These are phyloP conservation scores for Poeciliopsis occidentalis DNA, from an alignment of 2,113 vertebrate species.

Conservation along the genomic window DNA sequence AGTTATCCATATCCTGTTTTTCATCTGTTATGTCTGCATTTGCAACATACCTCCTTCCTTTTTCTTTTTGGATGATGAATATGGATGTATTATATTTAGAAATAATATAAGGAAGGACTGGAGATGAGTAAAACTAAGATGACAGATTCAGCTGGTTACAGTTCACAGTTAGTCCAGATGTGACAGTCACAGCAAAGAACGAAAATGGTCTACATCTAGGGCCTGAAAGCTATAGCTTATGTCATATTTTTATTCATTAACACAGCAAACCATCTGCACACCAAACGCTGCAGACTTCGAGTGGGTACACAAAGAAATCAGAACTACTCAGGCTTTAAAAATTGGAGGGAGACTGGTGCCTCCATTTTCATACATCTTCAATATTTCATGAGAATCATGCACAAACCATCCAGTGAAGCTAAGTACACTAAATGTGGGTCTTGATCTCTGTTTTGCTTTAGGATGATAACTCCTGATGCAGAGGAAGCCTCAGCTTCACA, in stretches of 20 bases:
- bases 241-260: neutral
- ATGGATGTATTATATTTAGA: constrained; percentile 15
- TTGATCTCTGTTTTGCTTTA: constrained; percentile 17
- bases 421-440: constrained; percentile 1
- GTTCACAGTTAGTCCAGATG: constrained; percentile 22
- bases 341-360: constrained; percentile 26
- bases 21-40: neutral
- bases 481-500: neutral
- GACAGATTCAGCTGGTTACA: constrained; percentile 1
- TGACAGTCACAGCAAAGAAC: neutral
- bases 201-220: neutral
- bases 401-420: constrained; percentile 34
- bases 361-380: constrained; percentile 66
- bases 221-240: neutral
- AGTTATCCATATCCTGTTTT: neutral
- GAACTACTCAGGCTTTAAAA: constrained; percentile 31
- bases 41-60: constrained; percentile 6
- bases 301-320: constrained; percentile 50
- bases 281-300: neutral
- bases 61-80: constrained; percentile 1
- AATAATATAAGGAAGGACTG: neutral
- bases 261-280: neutral
- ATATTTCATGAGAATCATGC: constrained; percentile 70
- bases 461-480: neutral
- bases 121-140: constrained; percentile 10